Base-by-base conservation (phyloP, 2,888 invertebrate species). In the Mesochorus sp. region DNA sequence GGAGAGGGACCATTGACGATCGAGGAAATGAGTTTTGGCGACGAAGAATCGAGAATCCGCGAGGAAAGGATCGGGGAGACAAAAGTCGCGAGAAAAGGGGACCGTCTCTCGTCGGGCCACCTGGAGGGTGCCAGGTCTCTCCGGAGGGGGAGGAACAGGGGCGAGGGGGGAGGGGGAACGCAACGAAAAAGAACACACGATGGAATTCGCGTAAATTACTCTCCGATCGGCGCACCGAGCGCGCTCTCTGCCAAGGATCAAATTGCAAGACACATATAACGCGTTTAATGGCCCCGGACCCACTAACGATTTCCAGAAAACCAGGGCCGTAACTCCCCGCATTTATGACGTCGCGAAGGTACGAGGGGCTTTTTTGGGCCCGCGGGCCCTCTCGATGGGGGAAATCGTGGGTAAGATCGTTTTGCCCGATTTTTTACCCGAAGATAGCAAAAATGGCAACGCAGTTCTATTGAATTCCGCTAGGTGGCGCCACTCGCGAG, bases 261-360 rank as follows among this genome's bases (percentile, higher is more conserved):
- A 88, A 87, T 88, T 87, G 88, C 88, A 87, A 86, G 86, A 86
- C 87, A 86, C 87, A 88, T 88, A 87, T 83, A 89, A 88, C 85
- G 87, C 86, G 88, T 87, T 88, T 88, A 89, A 89, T 88, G 88
- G 86, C 88, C 85, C 81, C 78, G 82, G 84, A 85, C 81, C n/a
- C 88, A 83, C 87, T 87, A 86, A 88, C 85, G 86, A 86, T 88
- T 89, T 88, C 87, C 88, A 88, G 89, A 88, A 89, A 88, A 83
- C 87, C 88, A 89, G 88, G 86, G 82, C 82, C 85, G 88, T 80
- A 73, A 71, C 71, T 71, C 37, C 61, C 26, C 34, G 19, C 71
- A 12, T 21, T 59, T 71, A 44, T 61, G 49, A 71, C 42, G 55
- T 61, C 49, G 59, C 39, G 47, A 6, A 28, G 14, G 39, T 19